Conservation (phyloP, 1,140 invertebrate genomes). For the Drosophila mayri region DNA sequence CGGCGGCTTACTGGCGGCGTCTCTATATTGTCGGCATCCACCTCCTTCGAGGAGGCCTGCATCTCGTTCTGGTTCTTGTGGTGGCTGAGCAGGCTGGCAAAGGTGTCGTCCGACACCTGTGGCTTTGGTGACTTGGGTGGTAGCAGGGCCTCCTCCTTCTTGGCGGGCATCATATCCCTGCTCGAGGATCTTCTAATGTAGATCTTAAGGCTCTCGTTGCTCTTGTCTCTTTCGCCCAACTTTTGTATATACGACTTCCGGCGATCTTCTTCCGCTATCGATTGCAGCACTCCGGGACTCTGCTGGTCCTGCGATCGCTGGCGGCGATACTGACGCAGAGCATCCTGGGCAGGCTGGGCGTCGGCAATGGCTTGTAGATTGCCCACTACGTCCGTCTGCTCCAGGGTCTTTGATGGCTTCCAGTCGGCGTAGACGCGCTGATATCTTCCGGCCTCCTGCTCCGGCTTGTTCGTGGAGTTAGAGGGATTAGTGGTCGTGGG, state of each 20-base stretch:
- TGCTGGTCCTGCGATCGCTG: conserved; percentile 74
- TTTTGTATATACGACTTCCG: conserved; percentile 82
- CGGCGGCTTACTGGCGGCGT: conserved; percentile 93
- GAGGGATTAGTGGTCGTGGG: conserved; percentile 68
- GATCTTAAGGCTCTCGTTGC: conserved; percentile 85
- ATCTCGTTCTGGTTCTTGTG: conserved; percentile 84
- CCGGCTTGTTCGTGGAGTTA: conserved; percentile 39
- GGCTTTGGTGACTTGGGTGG: conserved; percentile 41
- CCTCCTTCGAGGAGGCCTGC: conserved; percentile 89
- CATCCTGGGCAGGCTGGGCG: conserved; percentile 86
- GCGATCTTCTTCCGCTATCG: conserved; percentile 87
- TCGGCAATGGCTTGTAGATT: conserved; percentile 94
- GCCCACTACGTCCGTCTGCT: conserved; percentile 92
- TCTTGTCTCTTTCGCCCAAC: conserved; percentile 84
- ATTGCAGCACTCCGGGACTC: conserved; percentile 82
- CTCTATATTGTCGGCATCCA: conserved; percentile 96
- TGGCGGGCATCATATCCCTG: conserved; percentile 26
- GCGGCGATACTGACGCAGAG: conserved; percentile 83
- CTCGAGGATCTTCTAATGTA: conserved; percentile 87
- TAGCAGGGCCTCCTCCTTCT: conserved; percentile 23
- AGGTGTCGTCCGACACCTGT: conserved; percentile 57
- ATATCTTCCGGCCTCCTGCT: conserved; percentile 82
- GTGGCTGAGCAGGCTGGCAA: conserved; percentile 62
- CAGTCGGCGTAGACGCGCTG: conserved; percentile 91
- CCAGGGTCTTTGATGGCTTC: conserved; percentile 90